Base-by-base conservation (phyloP, 2,888 invertebrate species). In the Lasioglossum marginatum region DNA sequence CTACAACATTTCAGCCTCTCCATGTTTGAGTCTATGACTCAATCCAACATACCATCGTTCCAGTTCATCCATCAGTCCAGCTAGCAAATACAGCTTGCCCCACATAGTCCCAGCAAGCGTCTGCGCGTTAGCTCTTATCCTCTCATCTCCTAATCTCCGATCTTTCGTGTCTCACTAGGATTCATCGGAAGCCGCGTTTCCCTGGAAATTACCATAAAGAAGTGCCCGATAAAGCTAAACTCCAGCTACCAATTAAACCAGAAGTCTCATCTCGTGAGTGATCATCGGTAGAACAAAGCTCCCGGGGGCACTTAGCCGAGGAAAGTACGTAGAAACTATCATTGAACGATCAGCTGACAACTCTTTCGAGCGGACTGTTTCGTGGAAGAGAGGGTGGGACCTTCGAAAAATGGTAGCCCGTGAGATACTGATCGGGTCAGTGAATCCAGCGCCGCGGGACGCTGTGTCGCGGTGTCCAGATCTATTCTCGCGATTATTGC, bases 401-500 rank as follows among this genome's bases (percentile, higher is more conserved):
- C 5, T 37, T 12, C 2, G n/a, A 68, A 45, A 43, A 83, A 79
- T 73, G 85, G 85, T 85, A 83, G 87, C 68, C 74, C 73, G 37
- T 14, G 34, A 60, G 90, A 89, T 90, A 90, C 43, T 4, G 71
- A 90, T 90, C 88, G 52, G 45, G 75, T 10, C 74, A 1, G 57
- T 79, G 66, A 82, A 85, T 81, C 79, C 68, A n/a, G 43, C 81
- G 75, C 90, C 72, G 63, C 86, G 73, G 85, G 90, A 45, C 12
- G 79, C 81, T 70, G 37, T 23, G 74, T 74, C 79, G 78, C 81
- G 73, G 77, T 74, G 63, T 71, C 80, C 82, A 89, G 90, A 90
- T 90, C 86, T 75, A 68, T 79, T 73, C 60, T 48, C 23, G 66
- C 87, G 90, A 90, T 90, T 88, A 87, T 76, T 77, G 31, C 71